Conservation (phyloP, 2,888 invertebrate species). For the Drosophila fungiperda region DNA sequence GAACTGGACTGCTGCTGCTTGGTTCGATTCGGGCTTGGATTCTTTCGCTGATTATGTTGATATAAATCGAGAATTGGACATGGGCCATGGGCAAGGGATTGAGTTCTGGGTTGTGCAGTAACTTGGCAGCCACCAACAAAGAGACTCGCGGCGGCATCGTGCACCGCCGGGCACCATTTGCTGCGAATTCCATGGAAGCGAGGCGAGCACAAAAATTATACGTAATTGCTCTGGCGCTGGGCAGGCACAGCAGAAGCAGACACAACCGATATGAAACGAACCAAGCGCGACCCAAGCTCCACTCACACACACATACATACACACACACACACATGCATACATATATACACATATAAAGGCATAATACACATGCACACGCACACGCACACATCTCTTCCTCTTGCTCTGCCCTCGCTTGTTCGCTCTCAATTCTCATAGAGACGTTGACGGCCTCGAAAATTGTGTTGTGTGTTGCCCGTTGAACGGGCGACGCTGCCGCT, state of each 20-base stretch:
- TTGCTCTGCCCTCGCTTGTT: conserved; percentile 32
- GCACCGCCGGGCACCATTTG: conserved; percentile 19
- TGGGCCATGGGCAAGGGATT: conserved; percentile 4
- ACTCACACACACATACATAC: conserved; percentile 23
- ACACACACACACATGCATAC: not conserved
- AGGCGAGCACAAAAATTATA: conserved; percentile 61
- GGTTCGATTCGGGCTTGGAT: not conserved
- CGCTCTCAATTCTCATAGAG: conserved; percentile 39
- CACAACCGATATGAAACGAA: conserved; percentile 52
- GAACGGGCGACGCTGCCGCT: conserved; percentile 53
- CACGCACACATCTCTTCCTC: conserved; percentile 25
- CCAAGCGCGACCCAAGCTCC: conserved; percentile 60
- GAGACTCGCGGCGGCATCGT: not conserved
- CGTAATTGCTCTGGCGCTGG: conserved; percentile 74
- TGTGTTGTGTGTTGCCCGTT: conserved; percentile 30
- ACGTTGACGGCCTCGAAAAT: conserved; percentile 58
- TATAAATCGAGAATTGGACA: conserved; percentile 52
- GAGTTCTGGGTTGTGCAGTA: not conserved
- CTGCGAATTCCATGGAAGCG: conserved; percentile 58
- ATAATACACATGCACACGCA: conserved; percentile 5
- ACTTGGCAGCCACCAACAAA: conserved; percentile 5
- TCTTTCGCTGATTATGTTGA: conserved; percentile 22
- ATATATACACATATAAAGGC: conserved; percentile 11
- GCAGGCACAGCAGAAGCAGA: conserved; percentile 57
- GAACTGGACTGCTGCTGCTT: conserved; percentile 2